Conservation (phyloP, 2,113 vertebrate genomes). For the Platycercus adscitus region DNA sequence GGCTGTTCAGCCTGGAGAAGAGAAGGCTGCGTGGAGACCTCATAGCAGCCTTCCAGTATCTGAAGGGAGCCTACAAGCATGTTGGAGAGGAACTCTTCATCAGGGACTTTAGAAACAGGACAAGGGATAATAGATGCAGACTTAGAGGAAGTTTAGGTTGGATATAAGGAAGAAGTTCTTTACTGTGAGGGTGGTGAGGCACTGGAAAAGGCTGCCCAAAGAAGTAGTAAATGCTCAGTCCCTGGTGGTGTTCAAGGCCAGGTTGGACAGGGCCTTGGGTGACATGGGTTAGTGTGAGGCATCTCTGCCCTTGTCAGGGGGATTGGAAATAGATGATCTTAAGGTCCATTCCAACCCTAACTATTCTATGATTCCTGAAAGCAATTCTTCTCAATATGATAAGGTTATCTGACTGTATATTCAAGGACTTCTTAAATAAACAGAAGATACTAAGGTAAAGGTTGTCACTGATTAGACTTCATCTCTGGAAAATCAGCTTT, state of each 20-base stretch:
- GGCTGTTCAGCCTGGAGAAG: no score
- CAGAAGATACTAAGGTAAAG: background rate
- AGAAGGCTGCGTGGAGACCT: no score
- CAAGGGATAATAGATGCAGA: background rate
- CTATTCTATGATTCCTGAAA: background rate
- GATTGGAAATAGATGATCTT: background rate
- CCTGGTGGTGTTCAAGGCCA: background rate
- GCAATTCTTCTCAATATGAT: background rate
- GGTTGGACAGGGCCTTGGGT: background rate
- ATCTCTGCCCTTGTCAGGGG: background rate
- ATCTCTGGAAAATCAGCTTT: background rate
- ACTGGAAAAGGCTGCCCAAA: background rate
- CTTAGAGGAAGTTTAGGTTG: background rate
- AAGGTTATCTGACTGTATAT: background rate
- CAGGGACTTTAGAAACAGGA: no score
- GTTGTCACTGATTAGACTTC: background rate
- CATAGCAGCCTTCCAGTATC: no score
- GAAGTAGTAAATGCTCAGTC: background rate
- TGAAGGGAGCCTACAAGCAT: no score
- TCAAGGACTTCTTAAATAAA: background rate
- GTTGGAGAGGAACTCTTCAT: no score
- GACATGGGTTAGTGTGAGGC: background rate
- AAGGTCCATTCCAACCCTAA: background rate
- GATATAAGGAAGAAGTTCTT: background rate
- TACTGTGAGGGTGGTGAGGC: background rate